Evolutionary conservation across 53 echinoderm and acorn worm species (phyloP), one percentile per base, ranked within the genome.

Genomic region (Zoroaster sp.): DNA sequence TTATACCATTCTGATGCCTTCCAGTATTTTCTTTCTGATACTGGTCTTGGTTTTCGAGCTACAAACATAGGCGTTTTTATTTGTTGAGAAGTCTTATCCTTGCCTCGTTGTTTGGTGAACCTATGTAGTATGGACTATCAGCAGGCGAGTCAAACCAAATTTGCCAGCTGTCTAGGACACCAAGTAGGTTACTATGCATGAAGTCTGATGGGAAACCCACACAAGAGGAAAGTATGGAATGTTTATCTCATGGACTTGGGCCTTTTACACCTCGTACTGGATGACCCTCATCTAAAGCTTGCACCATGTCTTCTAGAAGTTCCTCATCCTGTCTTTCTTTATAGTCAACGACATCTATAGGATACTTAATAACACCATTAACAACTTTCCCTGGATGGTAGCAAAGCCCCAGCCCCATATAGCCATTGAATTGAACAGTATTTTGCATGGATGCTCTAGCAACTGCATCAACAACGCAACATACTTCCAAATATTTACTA

Each of bases 181-280:
- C 92, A 15, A 91, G 44, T 4, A 91, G 51, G 11, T 43, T 9
- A 23, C 92, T 88, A 18, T 91, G 91, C 80, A 92, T 92, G 35
- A 79, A 92, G 74, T 88, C 92, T n/a, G 78, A 41, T 32, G 93
- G 90, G 39, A 93, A 93, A 75, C 86, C 89, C 90, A 85, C 18
- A 87, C 77, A 51, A 90, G 39, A 15, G 78, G 44, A 74, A 93
- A 93, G 17, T 72, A 11, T 10, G 90, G 90, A 9, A 93, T 5
- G 42, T 83, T 90, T 0, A 90, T 76, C 72, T n/a, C 86, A 44
- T 37, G 93, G 86, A 38, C 67, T 89, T 69, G 87, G 89, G 3
- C 90, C 93, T 80, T 93, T 93, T 0, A 93, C 87, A 30, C 93
- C 90, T 39, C 75, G 28, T 5, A 93, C 51, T 30, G 18, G 54